phyloP scores from a whole-genome alignment of 1,140 invertebrate genomes.

The Drosophila nikananu region DNA sequence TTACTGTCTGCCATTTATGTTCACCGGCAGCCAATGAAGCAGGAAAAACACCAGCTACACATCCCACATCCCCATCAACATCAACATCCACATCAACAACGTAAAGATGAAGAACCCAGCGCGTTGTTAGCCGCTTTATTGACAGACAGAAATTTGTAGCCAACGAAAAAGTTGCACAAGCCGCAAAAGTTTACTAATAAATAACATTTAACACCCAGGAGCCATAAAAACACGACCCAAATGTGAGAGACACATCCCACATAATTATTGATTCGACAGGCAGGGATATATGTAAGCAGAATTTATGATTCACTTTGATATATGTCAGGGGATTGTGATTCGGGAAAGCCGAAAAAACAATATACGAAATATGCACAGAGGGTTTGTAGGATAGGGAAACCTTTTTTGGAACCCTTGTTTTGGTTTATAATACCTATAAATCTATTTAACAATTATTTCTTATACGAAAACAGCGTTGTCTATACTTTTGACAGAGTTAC shows the following conservation, averaged over 20 bases:
- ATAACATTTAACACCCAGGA: conserved; percentile 74
- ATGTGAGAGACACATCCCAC: conserved; percentile 46
- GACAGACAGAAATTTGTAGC: conserved; percentile 64
- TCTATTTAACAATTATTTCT: background rate
- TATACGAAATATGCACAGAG: background rate
- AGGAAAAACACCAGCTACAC: conserved; percentile 18
- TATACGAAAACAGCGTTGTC: no score
- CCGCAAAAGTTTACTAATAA: conserved; percentile 79
- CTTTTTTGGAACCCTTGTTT: background rate
- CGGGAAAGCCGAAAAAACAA: conserved; percentile 5
- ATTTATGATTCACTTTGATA: conserved; percentile 60
- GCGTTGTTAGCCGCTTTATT: conserved; percentile 64
- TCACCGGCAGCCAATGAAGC: conserved; percentile 26
- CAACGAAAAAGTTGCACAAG: conserved; percentile 55
- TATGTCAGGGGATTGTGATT: conserved; percentile 22
- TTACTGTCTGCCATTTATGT: conserved; percentile 76
- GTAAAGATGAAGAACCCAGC: conserved; percentile 34
- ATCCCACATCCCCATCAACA: conserved; percentile 17
- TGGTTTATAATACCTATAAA: background rate
- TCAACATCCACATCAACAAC: conserved; percentile 9
- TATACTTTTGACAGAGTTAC: background rate
- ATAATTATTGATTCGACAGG: conserved; percentile 65
- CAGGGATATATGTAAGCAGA: conserved; percentile 47
- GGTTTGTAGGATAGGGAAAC: background rate
- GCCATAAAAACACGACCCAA: conserved; percentile 31